Percentiles rank a stretch among this genome's conserved stretches.
These are phyloP conservation scores for Ctenopoma multispine DNA, from an alignment of 2,797 vertebrate genomes.

Conservation along the genomic window DNA sequence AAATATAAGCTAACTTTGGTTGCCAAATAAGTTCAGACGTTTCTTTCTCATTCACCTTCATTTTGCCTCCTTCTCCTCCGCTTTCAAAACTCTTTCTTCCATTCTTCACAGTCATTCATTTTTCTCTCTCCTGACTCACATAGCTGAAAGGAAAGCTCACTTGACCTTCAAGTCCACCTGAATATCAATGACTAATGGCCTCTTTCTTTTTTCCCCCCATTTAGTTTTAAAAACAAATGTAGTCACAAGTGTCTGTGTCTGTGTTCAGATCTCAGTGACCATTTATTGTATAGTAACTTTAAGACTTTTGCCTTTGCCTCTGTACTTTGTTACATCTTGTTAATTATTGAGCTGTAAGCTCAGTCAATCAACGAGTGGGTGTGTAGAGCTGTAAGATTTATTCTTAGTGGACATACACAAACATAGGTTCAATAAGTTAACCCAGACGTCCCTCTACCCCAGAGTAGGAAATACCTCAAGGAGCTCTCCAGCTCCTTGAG, in stretches of 20 bases:
- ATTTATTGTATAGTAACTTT: background rate
- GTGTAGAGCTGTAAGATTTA: background rate
- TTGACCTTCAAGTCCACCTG: slow-evolving; percentile 2
- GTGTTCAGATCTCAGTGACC: background rate
- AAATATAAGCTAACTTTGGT: background rate
- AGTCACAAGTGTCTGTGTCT: background rate
- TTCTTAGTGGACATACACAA: background rate
- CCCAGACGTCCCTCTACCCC: no score
- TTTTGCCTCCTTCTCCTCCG: background rate
- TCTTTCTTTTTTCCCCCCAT: background rate
- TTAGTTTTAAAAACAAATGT: background rate
- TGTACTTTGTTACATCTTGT: slow-evolving; percentile 11
- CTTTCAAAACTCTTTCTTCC: background rate
- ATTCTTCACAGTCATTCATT: background rate
- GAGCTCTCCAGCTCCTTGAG: no score
- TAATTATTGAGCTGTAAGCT: slow-evolving; percentile 36
- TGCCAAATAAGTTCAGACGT: background rate
- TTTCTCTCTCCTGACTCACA: background rate
- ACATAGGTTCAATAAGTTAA: no score
- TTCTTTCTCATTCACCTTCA: background rate
- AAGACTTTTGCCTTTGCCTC: background rate
- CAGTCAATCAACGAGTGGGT: no score
- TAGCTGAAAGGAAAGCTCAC: slow-evolving; percentile 6
- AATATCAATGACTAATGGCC: slow-evolving; percentile 1
- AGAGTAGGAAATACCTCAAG: no score